phyloP scores from a whole-genome alignment of 2,113 vertebrate species.

The Psophia crepitans region DNA sequence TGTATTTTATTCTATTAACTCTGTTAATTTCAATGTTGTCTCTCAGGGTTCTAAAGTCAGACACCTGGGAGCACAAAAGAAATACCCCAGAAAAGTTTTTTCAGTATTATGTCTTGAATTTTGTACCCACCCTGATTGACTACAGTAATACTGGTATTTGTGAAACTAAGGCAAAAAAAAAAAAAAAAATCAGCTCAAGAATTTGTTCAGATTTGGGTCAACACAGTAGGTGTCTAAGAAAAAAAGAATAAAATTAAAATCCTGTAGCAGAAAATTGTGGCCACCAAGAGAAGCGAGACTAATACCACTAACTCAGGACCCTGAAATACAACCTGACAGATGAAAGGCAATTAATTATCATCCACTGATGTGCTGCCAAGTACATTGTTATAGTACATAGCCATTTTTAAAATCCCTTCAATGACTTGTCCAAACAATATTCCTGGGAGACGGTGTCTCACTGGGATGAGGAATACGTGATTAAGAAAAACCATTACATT shows the following conservation, averaged over 20 bases:
- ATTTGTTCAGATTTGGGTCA: neutral
- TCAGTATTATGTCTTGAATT: neutral
- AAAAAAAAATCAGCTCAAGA: neutral
- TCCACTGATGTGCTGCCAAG: neutral
- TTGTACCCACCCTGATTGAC: neutral
- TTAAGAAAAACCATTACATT: slow-evolving; percentile 25
- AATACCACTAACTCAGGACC: neutral
- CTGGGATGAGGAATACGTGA: neutral
- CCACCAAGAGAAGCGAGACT: neutral
- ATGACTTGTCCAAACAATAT: neutral
- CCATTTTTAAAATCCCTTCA: neutral
- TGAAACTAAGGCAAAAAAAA: neutral
- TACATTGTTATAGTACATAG: neutral
- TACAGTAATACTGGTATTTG: neutral
- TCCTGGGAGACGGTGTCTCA: neutral
- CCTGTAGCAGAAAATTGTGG: neutral
- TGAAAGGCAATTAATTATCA: neutral
- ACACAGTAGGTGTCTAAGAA: neutral
- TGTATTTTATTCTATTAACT: neutral
- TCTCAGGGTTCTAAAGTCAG: neutral
- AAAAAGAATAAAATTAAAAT: neutral
- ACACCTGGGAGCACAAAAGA: neutral
- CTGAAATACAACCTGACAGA: neutral
- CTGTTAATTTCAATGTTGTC: neutral
- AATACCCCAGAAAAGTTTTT: neutral